These are phyloP conservation scores for Bubalus kerabau DNA, from an alignment of 2,113 vertebrate genomes.

Conservation along the genomic window DNA sequence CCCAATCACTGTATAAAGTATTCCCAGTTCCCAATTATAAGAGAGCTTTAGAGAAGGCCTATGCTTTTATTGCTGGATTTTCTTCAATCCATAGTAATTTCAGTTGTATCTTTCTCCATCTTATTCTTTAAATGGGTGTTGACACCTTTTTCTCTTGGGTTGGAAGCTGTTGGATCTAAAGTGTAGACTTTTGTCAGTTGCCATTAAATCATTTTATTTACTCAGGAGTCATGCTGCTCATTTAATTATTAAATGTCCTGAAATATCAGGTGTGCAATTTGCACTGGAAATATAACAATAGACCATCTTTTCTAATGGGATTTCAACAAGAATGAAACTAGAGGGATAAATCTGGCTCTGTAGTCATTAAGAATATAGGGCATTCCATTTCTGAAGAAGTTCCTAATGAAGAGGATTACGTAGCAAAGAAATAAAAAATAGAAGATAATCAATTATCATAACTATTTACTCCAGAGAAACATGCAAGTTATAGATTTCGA, in stretches of 20 bases:
- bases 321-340: conserved; percentile 43
- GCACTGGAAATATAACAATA: conserved; percentile 52
- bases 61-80: conserved; percentile 57
- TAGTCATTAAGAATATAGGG: conserved; percentile 62
- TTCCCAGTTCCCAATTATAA: conserved; percentile 27
- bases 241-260: conserved; percentile 72
- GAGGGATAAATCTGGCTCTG: conserved; percentile 46
- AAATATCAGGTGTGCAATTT: conserved; percentile 62
- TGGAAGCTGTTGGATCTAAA: conserved; percentile 34
- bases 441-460: conserved; percentile 16
- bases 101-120: conserved; percentile 17
- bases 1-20: neutral
- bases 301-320: conserved; percentile 52
- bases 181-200: conserved; percentile 48
- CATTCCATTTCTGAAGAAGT: conserved; percentile 51
- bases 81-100: conserved; percentile 63
- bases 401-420: conserved; percentile 34
- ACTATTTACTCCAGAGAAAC: conserved; percentile 30
- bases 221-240: conserved; percentile 37
- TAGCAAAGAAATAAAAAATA: conserved; percentile 41
- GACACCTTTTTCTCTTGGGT: conserved; percentile 50
- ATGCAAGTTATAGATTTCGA: conserved; percentile 30
- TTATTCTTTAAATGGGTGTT: neutral
- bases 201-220: conserved; percentile 49
- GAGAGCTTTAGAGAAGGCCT: conserved; percentile 45